These are phyloP conservation scores for Metallyticus violacea DNA, from an alignment of 2,888 invertebrate species.

Conservation along the genomic window DNA sequence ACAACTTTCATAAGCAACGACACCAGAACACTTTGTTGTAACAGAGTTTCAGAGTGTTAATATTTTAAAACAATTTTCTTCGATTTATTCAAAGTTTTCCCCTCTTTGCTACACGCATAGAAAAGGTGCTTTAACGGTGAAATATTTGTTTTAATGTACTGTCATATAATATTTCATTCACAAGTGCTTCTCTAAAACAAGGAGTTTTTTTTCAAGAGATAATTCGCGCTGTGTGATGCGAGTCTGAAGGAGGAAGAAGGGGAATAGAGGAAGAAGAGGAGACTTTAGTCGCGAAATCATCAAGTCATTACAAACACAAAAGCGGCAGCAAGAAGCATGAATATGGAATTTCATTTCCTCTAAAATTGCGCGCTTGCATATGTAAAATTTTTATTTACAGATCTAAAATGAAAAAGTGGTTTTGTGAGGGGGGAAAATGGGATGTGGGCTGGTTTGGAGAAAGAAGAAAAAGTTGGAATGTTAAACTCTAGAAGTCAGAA, in stretches of 20 bases:
- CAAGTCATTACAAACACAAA: not conserved
- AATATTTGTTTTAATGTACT: not conserved
- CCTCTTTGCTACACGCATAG: too few species aligned
- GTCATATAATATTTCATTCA: not conserved
- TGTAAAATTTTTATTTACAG: slow-evolving; percentile 12
- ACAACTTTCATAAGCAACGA: too few species aligned
- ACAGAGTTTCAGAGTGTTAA: not conserved
- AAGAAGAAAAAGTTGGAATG: not conserved
- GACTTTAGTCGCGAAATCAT: not conserved
- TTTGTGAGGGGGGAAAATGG: not conserved
- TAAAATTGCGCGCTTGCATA: not conserved
- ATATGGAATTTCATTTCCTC: not conserved
- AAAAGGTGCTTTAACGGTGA: not conserved
- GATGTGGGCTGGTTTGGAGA: not conserved
- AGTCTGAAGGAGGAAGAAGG: too few species aligned
- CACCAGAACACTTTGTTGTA: too few species aligned
- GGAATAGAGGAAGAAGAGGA: not conserved
- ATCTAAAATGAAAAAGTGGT: not conserved
- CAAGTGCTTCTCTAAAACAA: not conserved
- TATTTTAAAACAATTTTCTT: not conserved
- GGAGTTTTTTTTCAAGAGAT: too few species aligned
- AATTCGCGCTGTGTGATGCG: not conserved
- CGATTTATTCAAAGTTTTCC: not conserved
- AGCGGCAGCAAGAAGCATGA: not conserved
- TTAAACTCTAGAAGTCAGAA: not conserved